Conservation (phyloP, 2,888 invertebrate genomes). For the Cataglyphis cursor region DNA sequence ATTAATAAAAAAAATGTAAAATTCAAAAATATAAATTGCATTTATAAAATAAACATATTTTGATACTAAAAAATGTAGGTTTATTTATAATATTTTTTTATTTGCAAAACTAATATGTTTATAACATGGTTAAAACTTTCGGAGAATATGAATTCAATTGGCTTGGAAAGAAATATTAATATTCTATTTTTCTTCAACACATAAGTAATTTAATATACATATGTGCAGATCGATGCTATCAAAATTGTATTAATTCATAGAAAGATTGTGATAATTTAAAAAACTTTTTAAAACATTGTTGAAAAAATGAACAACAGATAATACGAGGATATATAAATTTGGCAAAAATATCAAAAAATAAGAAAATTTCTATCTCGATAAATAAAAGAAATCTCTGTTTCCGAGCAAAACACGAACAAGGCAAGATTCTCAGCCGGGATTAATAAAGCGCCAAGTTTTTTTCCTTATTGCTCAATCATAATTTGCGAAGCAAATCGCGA, state of each 20-base stretch:
- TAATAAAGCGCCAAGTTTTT: background rate
- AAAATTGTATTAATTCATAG: background rate
- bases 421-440: background rate
- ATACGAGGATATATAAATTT: background rate
- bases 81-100: background rate
- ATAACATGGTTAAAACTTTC: background rate
- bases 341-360: background rate
- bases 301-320: background rate
- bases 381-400: background rate
- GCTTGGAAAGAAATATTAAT: background rate
- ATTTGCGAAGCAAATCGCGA: slow-evolving; percentile 33
- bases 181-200: background rate
- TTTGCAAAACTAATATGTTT: background rate
- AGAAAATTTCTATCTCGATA: background rate
- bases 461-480: slow-evolving; percentile 4
- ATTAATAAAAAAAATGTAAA: background rate
- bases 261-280: background rate
- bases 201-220: background rate
- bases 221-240: background rate
- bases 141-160: too few species aligned
- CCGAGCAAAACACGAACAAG: background rate
- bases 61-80: background rate
- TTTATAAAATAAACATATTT: background rate
- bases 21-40: background rate
- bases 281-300: background rate